A percentile compares a stretch with the other conserved stretches of the same genome.
Conservation (phyloP, 2,113 vertebrate species). For the Tylochromis polylepis region DNA sequence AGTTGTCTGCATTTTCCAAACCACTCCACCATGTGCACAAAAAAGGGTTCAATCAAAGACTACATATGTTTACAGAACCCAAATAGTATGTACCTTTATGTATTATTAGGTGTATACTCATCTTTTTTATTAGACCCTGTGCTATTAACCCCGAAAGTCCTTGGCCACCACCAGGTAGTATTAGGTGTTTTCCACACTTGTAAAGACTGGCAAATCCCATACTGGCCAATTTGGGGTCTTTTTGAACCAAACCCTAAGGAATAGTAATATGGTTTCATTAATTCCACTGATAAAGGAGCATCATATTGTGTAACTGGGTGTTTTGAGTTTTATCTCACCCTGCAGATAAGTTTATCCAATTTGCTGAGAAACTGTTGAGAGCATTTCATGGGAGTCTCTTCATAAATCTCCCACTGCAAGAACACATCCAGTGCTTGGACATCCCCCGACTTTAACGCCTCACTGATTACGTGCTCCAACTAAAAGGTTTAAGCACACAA, state of each 20-base stretch:
- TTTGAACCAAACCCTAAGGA: conserved; percentile 78
- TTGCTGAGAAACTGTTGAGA: conserved; percentile 84
- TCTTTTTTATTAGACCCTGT: conserved; percentile 85
- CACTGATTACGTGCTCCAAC: conserved; percentile 84
- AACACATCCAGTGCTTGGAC: conserved; percentile 74
- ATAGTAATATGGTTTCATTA: not conserved
- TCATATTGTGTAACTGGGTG: not conserved
- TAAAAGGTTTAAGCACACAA: conserved; percentile 28
- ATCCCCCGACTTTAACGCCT: conserved; percentile 75
- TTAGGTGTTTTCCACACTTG: conserved; percentile 77
- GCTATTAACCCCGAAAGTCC: conserved; percentile 78
- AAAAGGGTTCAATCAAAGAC: not conserved
- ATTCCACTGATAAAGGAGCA: not conserved
- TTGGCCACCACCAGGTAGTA: conserved; percentile 71
- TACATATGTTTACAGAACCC: not conserved
- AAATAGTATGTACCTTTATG: not conserved
- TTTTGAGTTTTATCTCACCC: conserved; percentile 66
- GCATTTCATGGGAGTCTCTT: conserved; percentile 73
- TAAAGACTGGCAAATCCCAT: conserved; percentile 73
- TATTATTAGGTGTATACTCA: conserved; percentile 73
- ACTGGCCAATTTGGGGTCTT: conserved; percentile 70
- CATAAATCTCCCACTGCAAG: conserved; percentile 67
- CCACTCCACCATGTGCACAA: conserved; percentile 87
- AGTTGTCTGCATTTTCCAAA: conserved; percentile 85
- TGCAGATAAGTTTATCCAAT: conserved; percentile 81